A percentile compares a stretch with the other conserved stretches of the same genome.
These are phyloP conservation scores for Chalcosyrphus nemorum DNA, from an alignment of 2,888 invertebrate species.

Conservation along the genomic window DNA sequence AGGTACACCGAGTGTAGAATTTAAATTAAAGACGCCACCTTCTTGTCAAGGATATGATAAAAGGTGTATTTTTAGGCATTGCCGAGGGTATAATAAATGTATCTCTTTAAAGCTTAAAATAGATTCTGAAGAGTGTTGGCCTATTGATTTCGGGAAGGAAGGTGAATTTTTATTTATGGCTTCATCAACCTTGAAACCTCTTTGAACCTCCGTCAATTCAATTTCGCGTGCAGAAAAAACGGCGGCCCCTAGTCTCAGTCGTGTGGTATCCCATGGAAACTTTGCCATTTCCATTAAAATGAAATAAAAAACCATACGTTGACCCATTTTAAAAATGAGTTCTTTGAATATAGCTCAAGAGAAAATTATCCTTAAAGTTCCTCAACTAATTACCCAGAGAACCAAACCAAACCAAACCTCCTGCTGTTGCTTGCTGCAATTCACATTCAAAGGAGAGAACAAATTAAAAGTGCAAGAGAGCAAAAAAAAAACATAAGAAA, in stretches of 20 bases:
- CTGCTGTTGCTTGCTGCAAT: slow-evolving; percentile 13
- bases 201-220: no score
- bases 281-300: not conserved
- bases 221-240: not conserved
- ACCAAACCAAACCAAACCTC: no score
- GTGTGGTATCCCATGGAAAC: not conserved
- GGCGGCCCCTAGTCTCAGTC: not conserved
- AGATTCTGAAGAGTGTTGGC: not conserved
- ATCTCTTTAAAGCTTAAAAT: not conserved
- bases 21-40: not conserved
- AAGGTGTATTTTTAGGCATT: slow-evolving; percentile 9
- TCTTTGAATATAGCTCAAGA: not conserved
- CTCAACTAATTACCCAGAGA: slow-evolving; percentile 55
- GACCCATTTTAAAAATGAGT: slow-evolving; percentile 42
- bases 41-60: not conserved
- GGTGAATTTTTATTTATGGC: not conserved
- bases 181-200: not conserved
- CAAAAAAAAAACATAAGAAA: slow-evolving; percentile 41
- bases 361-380: slow-evolving; percentile 49
- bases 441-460: slow-evolving; percentile 47
- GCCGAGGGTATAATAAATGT: not conserved
- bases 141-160: not conserved
- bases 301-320: not conserved
- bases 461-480: slow-evolving; percentile 60
- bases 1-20: no score